Evolutionary conservation across 2,113 vertebrate genomes (phyloP).

Genomic region (Calyptommatus sinebrachiatus): DNA sequence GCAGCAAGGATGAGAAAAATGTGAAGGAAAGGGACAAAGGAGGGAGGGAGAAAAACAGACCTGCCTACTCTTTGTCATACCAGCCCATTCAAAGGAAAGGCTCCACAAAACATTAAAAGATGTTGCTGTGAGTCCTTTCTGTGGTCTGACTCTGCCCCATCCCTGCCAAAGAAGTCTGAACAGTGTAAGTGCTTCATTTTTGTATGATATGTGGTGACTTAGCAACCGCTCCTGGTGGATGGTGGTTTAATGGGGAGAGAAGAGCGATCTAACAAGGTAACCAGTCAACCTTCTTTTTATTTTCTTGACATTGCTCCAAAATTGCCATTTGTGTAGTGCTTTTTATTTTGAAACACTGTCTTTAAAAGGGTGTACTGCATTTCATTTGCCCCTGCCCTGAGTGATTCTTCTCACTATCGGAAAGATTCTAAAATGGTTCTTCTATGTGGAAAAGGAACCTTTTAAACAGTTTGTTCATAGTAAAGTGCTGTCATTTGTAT

Average conservation of each 20-base stretch:
- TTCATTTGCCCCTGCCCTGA: not conserved
- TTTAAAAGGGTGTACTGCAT: not conserved
- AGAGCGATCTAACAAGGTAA: not conserved
- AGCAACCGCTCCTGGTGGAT: not conserved
- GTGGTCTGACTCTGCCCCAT: not conserved
- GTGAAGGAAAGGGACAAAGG: not conserved
- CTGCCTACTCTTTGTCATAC: not conserved
- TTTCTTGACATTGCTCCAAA: not conserved
- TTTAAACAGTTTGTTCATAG: not conserved
- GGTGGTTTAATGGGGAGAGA: too few relatives aligned
- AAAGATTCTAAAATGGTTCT: not conserved
- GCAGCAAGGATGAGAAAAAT: not conserved
- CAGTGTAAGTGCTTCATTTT: slow-evolving; percentile 28
- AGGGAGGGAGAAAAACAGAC: not conserved
- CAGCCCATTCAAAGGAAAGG: not conserved
- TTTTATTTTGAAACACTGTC: not conserved
- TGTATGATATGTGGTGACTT: not conserved
- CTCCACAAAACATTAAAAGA: not conserved
- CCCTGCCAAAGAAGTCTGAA: not conserved
- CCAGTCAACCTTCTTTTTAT: not conserved
- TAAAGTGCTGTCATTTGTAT: not conserved
- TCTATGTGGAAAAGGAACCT: not conserved
- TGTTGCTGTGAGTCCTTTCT: not conserved
- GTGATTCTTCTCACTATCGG: not conserved
- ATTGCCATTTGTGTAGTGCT: not conserved